Base-by-base conservation (phyloP, 2,888 invertebrate genomes). In the Drosophila mimica region DNA sequence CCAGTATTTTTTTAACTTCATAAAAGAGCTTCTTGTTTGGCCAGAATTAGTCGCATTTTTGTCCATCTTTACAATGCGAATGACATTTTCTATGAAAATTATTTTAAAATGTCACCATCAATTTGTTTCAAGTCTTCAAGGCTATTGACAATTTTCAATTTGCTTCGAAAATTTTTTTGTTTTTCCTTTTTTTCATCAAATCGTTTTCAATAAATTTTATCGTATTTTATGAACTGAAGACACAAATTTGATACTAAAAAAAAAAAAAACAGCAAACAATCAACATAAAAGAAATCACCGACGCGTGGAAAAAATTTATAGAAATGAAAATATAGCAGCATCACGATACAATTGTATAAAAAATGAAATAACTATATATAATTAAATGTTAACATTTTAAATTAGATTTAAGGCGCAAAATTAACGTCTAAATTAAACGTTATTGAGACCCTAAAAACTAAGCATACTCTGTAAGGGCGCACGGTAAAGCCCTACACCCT, bases 351-450 rank as follows among this genome's bases (percentile, higher is more conserved):
- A 83, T 56, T 73, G 67, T 85, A 85, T 63, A 74, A 73, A 73
- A 52, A 58, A 54, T 30, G 40, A 77, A 73, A 65, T 54, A 43
- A 56, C 17, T 54, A 57, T 25, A 77, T 76, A 79, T 80, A 79
- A 75, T 73, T 77, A 82, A 79, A 84, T 79, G 87, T 85, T 89
- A 85, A 79, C 75, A 87, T 89, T 87, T 85, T 85, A 89, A 81
- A 82, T 70, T 88, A 89, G 74, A 65, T 78, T 68, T 82, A 81
- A 89, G 88, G 54, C 54, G 67, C 73, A 63, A 89, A 79, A 76
- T 75, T 88, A 74, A 70, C 53, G 82, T 84, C 73, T 70, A 89
- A 85, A 87, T 85, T 89, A 76, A 88, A 83, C 75, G 82, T 87
- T 83, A 87, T 71, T 48, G 48, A 68, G 15, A 40, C 53, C 53